Conservation (phyloP, 64 coral and sea anemone genomes). For the Catalaphyllia jardinei region DNA sequence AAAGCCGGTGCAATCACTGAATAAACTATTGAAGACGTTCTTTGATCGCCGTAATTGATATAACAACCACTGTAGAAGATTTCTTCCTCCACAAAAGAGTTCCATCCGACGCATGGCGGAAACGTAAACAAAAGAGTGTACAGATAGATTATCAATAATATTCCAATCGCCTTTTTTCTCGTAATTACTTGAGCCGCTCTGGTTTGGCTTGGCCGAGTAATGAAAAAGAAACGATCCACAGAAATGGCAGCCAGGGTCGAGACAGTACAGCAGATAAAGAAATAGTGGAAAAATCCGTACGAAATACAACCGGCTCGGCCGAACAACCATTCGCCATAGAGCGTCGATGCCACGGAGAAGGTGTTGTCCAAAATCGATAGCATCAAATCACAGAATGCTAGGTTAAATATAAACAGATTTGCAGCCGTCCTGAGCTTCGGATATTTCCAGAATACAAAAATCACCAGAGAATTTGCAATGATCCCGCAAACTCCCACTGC, state of each 20-base stretch:
- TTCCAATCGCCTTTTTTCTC: conserved; percentile 44
- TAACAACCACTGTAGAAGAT: conserved; percentile 84
- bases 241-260: conserved; percentile 83
- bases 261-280: conserved; percentile 84
- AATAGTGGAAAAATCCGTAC: conserved; percentile 91
- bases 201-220: conserved; percentile 73
- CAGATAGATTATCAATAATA: conserved; percentile 71
- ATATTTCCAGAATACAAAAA: conserved; percentile 79
- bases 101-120: conserved; percentile 85
- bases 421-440: conserved; percentile 82
- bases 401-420: conserved; percentile 95
- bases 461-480: conserved; percentile 74
- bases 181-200: conserved; percentile 65
- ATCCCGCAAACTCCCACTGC: conserved; percentile 63
- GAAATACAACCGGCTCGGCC: conserved; percentile 65
- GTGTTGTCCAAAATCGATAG: conserved; percentile 70
- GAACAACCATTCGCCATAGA: conserved; percentile 72
- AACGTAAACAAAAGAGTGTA: conserved; percentile 82
- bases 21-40: conserved; percentile 74
- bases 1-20: conserved; percentile 73
- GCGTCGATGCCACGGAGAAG: conserved; percentile 70
- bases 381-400: conserved; percentile 88
- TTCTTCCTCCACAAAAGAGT: conserved; percentile 62
- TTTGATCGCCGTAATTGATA: conserved; percentile 83
- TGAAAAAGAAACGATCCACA: conserved; percentile 85